Base-by-base conservation (phyloP, 2,888 invertebrate genomes). In the Gonocerus acuteangulatus region DNA sequence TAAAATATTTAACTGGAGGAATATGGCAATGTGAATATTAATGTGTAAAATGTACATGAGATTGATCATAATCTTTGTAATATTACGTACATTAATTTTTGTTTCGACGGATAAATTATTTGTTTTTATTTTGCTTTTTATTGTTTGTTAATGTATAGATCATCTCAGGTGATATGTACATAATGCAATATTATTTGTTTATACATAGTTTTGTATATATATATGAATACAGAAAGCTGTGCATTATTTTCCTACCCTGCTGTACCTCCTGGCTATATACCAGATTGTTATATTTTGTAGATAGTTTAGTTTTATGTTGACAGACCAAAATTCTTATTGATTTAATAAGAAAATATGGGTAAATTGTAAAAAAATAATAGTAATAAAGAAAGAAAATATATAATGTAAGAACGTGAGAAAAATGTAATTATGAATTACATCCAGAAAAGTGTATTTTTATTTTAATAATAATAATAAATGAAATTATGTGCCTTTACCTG, bases 401-500 rank as follows among this genome's bases (percentile, higher is more conserved):
- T 23, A 49, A 27, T 18, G 16, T 19, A 47, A 7, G 18, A 47
- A 4, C 11, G 22, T 19, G 22, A 54, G 21, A n/a, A 16, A 39
- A 42, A 42, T 54, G 22, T 42, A 7, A 36, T 42, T 42, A 52
- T 34, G 22, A 36, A 36, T 2, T 21, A n/a, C 19, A 27, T 49
- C n/a, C 32, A 19, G 7, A 23, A 15, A 23, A 51, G 42, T 44
- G 42, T 51, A 7, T n/a, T 21, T 60, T 51, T 42, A 49, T 51
- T 36, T 42, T 32, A 60, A 47, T 51, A 22, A 32, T 51, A 15
- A 51, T 39, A 23, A 32, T 44, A 32, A 57, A 23, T 54, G 49
- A 63, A 63, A 63, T 57, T 57, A 57, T 48, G 63, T 63, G 63
- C 63, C 63, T 63, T 63, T 61, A 63, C 63, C 61, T 63, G 63